These are phyloP conservation scores for Bradypus variegatus DNA, from an alignment of 2,797 vertebrate genomes.

Conservation along the genomic window DNA sequence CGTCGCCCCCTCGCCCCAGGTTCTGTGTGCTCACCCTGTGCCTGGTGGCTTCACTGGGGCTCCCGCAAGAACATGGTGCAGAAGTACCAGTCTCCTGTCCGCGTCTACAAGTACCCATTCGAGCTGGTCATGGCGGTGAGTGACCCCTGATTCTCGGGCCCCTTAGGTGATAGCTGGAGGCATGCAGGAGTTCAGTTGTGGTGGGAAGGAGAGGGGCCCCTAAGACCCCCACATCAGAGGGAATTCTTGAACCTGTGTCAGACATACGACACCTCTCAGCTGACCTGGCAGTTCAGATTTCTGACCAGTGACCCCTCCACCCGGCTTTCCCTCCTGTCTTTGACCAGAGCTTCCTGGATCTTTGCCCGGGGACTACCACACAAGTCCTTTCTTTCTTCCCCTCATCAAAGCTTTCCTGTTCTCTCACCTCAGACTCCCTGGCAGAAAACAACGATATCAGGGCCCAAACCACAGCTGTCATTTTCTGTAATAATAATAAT, in stretches of 20 bases:
- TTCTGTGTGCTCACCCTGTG: not conserved
- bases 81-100: conserved; percentile 96
- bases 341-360: not conserved
- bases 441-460: not conserved
- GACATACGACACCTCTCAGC: not conserved
- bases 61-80: conserved; percentile 86
- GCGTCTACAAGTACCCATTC: conserved; percentile 96
- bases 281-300: not conserved
- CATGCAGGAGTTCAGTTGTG: not conserved
- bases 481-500: not conserved
- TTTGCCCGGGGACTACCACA: not conserved
- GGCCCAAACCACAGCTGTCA: not conserved
- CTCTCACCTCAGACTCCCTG: not conserved
- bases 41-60: not conserved
- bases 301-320: not conserved
- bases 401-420: not conserved
- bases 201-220: not conserved
- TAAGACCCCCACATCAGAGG: not conserved
- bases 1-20: not conserved
- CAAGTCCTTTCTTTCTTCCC: not conserved
- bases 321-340: not conserved
- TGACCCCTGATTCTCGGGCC: conserved; percentile 57
- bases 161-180: not conserved
- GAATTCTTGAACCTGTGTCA: not conserved
- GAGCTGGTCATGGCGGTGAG: conserved; percentile 98